Evolutionary conservation across 2,888 invertebrate genomes (phyloP).

Genomic region (Sceliomorpha sp.): DNA sequence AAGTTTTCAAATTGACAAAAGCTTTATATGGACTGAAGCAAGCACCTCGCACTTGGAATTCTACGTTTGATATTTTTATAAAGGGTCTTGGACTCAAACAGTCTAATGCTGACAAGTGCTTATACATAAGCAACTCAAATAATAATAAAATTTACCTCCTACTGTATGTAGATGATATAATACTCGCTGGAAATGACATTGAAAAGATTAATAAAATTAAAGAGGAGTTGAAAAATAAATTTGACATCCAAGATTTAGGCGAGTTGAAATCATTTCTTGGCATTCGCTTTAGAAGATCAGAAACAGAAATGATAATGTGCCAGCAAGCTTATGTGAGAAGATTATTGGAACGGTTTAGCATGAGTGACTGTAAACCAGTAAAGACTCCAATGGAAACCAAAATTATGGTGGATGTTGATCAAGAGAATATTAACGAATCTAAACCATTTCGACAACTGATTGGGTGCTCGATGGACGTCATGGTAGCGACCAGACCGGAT

Average conservation of each 20-base stretch:
- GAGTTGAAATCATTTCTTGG: slow-evolving; percentile 9
- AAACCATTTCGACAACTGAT: neutral
- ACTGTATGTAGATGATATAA: slow-evolving; percentile 64
- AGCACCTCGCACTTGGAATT: slow-evolving; percentile 63
- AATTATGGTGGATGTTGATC: slow-evolving; percentile 34
- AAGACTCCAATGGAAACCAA: slow-evolving; percentile 39
- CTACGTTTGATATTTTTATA: slow-evolving; percentile 53
- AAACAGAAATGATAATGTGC: slow-evolving; percentile 1
- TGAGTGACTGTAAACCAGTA: slow-evolving; percentile 24
- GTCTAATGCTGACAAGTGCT: slow-evolving; percentile 58
- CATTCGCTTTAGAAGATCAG: slow-evolving; percentile 4
- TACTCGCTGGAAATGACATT: slow-evolving; percentile 51
- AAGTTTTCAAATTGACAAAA: slow-evolving; percentile 60
- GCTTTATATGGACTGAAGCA: slow-evolving; percentile 67
- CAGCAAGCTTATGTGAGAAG: slow-evolving; percentile 33
- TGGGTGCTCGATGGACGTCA: slow-evolving; percentile 15
- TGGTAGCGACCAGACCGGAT: slow-evolving; percentile 29
- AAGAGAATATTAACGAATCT: slow-evolving; percentile 47
- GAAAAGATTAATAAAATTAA: slow-evolving; percentile 9
- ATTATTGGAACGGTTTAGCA: slow-evolving; percentile 20
- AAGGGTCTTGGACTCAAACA: slow-evolving; percentile 41
- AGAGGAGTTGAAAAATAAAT: neutral
- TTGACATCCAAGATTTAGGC: slow-evolving; percentile 11
- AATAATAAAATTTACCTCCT: slow-evolving; percentile 43
- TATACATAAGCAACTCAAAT: slow-evolving; percentile 47